Base-by-base conservation (phyloP, 2,888 invertebrate species). In the Ectemnius continuus region DNA sequence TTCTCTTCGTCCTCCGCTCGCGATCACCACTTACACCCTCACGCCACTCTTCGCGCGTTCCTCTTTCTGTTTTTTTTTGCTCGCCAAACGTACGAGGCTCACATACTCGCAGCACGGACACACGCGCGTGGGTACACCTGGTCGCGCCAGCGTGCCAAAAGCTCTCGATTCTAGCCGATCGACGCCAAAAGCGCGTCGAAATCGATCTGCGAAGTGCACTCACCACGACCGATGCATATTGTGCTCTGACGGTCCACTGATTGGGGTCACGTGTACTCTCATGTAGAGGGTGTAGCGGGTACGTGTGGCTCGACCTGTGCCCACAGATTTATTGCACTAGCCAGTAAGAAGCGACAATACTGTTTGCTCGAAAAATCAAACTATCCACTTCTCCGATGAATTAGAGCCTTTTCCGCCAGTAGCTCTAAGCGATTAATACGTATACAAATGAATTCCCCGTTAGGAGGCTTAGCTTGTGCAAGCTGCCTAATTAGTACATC, bases 271-370 rank as follows among this genome's bases (percentile, higher is more conserved):
- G 65, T 46, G 73, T 61, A 70, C 58, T 62, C 63, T 61, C 36
- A 36, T 52, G 73, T 74, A 61, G 36, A 70, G 68, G 56, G 48
- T 26, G 67, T 52, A 61, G 48, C 61, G 67, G 59, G 63, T 62
- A 67, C 70, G 67, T 73, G 75, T 75, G 73, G 73, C 73, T 72
- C 78, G 75, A 80, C 81, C 76, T 67, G 70, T 67, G 48, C 57
- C 52, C 60, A 67, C 66, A 70, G 79, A 78, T 81, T 76, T 69
- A 60, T 70, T 67, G 63, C 61, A 56, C 67, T 64, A 62, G 57
- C 60, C 66, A 67, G 67, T 65, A 62, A 62, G 23, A 46, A 46
- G 46, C 46, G 45, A 20, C 18, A 11, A 46, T 45, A 61, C 16
- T 11, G 61, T 46, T 36, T 61, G 26, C 28, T 23, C 13, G 16